Base-by-base conservation (phyloP, 2,888 invertebrate species). In the Lithophane semibrunnea region DNA sequence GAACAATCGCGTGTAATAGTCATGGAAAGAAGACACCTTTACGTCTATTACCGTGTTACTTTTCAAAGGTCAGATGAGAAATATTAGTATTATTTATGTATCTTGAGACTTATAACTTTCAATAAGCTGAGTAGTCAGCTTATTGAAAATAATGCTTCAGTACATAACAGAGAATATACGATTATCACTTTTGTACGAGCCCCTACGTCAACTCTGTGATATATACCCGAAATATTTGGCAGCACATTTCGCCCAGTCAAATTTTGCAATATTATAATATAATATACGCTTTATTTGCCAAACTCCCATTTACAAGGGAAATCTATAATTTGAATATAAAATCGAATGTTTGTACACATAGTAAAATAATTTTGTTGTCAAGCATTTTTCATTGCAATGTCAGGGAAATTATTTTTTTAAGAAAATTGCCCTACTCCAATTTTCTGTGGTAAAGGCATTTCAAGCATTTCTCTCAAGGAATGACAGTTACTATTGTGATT, bases 1-100 rank as follows among this genome's bases (percentile, higher is more conserved):
- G 58, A 18, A 29, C 29, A 21, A 44, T 76, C 42, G 58, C 67
- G 18, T 77, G 77, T 58, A n/a, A n/a, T 18, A 13, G 5, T 21
- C n/a, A 29, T 44, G 18, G 44, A 7, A n/a, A 67, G 2, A 49
- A 29, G 58, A 52, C 52, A 67, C n/a, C 52, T 76, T 76, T 52
- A 4, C 0, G 2, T 77, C 10, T n/a, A 21, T 56, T 24, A 21
- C 16, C 12, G 10, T 75, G 29, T n/a, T 54, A 42, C 24, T 37
- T 64, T 64, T 49, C 24, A 75, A 56, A 75, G 75, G 64, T 64
- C 13, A 63, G 1, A 3, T 18, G 0, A 18, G 21, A 44, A 42
- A 24, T 72, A 21, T 9, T 13, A 18, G 13, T n/a, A 37, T 37
- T 37, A 29, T 29, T 71, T 64, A 64, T 63, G 16, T 37, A 37